Evolutionary conservation across 2,113 vertebrate species (phyloP), one percentile per base, ranked within the genome.

Genomic region (Oxyruncus cristatus): DNA sequence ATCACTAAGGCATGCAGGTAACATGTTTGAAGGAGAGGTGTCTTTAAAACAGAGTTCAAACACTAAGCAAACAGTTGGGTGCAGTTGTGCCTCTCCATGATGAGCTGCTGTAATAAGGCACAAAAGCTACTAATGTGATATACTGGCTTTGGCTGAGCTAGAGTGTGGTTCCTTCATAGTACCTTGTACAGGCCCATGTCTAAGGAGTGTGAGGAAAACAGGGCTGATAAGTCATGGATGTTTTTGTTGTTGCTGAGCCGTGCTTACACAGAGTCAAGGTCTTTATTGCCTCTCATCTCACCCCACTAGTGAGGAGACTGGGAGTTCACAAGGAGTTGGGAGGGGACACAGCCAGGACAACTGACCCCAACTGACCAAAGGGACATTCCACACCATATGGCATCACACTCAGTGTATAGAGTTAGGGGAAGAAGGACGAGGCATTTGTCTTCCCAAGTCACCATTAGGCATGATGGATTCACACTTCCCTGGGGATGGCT

Each of bases 1-100:
- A 18, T 8, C 23, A 56, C 11, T 11, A 49, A 65, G 42, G 42
- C 30, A 33, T 8, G 15, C 0, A 0, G 24, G 11, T 22, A 86
- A 42, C 33, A 18, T 2, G 3, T 70, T 18, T 32, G 67, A 73
- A 32, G 17, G 5, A 55, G 9, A 1, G 0, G 6, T 15, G 8
- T n/a, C 39, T 67, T 67, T 47, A 55, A 27, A 55, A 13, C 10
- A 35, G 65, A 65, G 24, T 47, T 27, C 50, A 59, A 49, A 39
- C 32, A 19, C 72, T 27, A 59, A 49, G 20, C 41, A 70, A 82
- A 33, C 4, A 5, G 12, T 37, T 67, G 2, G 0, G 41, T 33
- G 28, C 37, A 66, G 32, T 59, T 47, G 13, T 26, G 42, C 55
- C 41, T 82, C 17, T 50, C 50, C 3, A 0, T 0, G 3, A 62